phyloP scores from a whole-genome alignment of 2,113 vertebrate genomes.

The Hippocampus barbouri region DNA sequence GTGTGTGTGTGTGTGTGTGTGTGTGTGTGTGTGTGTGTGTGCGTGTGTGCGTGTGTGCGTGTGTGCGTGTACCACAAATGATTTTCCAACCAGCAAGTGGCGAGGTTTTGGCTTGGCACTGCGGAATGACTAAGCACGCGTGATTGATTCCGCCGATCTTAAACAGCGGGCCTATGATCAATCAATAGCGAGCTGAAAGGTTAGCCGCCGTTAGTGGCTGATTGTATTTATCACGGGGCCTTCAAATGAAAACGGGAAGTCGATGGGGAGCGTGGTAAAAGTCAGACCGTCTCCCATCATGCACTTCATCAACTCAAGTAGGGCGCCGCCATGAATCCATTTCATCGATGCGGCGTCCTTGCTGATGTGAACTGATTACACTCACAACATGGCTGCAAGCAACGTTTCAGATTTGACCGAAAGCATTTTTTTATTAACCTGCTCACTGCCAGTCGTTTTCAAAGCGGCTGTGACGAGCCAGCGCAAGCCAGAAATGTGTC shows the following conservation, averaged over 20 bases:
- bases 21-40: too few relatives aligned
- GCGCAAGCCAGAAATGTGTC: too few relatives aligned
- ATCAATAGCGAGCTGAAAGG: constrained; percentile 47
- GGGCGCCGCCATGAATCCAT: not conserved
- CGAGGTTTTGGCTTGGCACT: too few relatives aligned
- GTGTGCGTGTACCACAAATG: too few relatives aligned
- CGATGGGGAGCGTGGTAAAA: not conserved
- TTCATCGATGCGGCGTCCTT: not conserved
- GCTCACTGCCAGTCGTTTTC: too few relatives aligned
- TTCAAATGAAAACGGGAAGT: constrained; percentile 25
- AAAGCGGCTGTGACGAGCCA: too few relatives aligned
- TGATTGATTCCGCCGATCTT: constrained; percentile 62
- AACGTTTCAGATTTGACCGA: too few relatives aligned
- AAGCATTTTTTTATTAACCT: too few relatives aligned
- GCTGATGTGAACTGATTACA: not conserved
- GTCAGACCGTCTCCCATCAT: not conserved
- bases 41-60: too few relatives aligned
- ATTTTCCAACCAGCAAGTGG: too few relatives aligned
- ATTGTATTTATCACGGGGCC: constrained; percentile 40
- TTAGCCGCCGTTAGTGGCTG: constrained; percentile 39
- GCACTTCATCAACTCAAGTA: not conserved
- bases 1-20: too few relatives aligned
- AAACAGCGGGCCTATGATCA: constrained; percentile 59
- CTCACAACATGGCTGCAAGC: too few relatives aligned
- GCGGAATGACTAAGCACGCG: constrained; percentile 29